Base-by-base conservation (phyloP, 2,797 vertebrate genomes). In the Anisognathus igniventris region DNA sequence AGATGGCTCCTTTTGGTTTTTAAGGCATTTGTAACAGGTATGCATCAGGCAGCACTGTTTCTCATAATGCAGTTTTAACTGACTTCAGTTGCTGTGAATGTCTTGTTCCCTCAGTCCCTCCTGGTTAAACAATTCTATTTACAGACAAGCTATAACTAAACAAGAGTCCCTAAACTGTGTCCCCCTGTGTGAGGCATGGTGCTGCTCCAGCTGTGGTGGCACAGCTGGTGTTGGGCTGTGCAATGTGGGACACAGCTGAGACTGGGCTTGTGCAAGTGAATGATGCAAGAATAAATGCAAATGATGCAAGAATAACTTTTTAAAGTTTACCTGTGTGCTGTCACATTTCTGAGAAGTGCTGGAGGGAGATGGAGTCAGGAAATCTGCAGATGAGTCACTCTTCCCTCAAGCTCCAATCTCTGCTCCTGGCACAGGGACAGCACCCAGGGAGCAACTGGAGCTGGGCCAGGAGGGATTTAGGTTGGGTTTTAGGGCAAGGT, bases 101-200 rank as follows among this genome's bases (percentile, higher is more conserved):
- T 89, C 85, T 86, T 51, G 27, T 58, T 90, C 80, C 64, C 65
- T 77, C 76, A 25, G 64, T 28, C 30, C 10, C 6, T 11, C 37
- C 37, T 7, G 39, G 79, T 94, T 92, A 73, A 95, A 77, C 56
- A 83, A 77, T 78, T 83, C 27, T 65, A 39, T 92, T 96, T 92
- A 79, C 16, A 84, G 83, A 90, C 72, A 72, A 31, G 40, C 83
- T 31, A 20, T 12, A n/a, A 50, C 58, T 78, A 74, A 88, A 37
- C 60, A 39, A 14, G 78, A 74, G 35, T 39, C 45, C 40, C 74
- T 19, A 48, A 31, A 14, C 60, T 24, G 66, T 33, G 37, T 62
- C 62, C 79, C 54, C 53, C 51, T 67, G n/a, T 42, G n/a, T 25
- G 27, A 65, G 76, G 48, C 53, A 40, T 17, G 73, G 39, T 31